phyloP scores from a whole-genome alignment of 92 coral and sea anemone genomes.

The Epizoanthus fatuus region DNA sequence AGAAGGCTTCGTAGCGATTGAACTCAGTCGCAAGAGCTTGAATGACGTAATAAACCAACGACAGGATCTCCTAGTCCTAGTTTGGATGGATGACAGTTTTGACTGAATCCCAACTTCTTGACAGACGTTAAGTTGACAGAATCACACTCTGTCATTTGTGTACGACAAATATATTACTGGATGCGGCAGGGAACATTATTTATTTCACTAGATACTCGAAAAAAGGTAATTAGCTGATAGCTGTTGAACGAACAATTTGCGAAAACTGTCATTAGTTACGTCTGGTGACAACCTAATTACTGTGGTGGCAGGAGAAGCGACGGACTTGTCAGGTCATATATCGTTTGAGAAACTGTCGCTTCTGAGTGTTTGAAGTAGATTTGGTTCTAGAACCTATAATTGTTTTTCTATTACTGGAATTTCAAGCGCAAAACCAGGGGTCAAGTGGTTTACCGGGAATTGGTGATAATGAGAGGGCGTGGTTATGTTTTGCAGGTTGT shows the following conservation, averaged over 20 bases:
- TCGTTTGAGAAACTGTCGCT: too few species aligned
- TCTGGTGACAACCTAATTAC: constrained; percentile 6
- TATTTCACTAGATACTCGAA: not conserved
- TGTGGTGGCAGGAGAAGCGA: not conserved
- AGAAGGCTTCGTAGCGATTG: not conserved
- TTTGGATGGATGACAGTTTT: constrained; percentile 6
- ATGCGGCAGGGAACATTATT: not conserved
- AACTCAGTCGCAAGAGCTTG: not conserved
- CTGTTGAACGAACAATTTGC: constrained; percentile 5
- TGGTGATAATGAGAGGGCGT: too few species aligned
- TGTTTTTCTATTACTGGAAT: too few species aligned
- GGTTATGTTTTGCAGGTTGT: too few species aligned
- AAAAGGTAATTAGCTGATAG: not conserved
- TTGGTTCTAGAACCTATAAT: too few species aligned
- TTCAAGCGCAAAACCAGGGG: too few species aligned
- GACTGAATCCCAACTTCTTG: not conserved
- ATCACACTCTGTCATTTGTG: not conserved
- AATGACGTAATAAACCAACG: too few species aligned
- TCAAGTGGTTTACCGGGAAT: too few species aligned
- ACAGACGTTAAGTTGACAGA: not conserved
- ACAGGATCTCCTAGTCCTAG: not conserved
- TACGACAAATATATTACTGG: not conserved
- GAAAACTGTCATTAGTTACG: constrained; percentile 5
- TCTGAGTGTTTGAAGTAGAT: too few species aligned
- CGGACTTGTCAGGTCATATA: too few species aligned